Percentiles rank a stretch among this genome's conserved stretches.
These are phyloP conservation scores for Poeciliopsis presidionis DNA, from an alignment of 2,797 vertebrate genomes.

Conservation along the genomic window DNA sequence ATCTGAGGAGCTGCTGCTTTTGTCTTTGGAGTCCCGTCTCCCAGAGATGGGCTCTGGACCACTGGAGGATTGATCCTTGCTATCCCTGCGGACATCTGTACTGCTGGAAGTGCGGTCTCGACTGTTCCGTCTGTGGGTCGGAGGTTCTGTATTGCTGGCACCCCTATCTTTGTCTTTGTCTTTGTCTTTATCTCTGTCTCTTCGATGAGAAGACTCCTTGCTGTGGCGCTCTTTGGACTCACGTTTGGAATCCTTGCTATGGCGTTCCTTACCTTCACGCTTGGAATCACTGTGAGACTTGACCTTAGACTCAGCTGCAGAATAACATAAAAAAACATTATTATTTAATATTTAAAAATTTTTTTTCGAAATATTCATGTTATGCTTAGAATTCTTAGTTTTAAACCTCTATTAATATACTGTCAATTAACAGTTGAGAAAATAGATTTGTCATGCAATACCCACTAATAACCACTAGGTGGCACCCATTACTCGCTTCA, in stretches of 20 bases:
- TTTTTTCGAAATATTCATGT: neutral
- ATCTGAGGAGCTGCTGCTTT: conserved; percentile 61
- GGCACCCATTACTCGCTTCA: conserved; percentile 46
- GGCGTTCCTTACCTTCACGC: conserved; percentile 80
- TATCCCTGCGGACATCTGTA: conserved; percentile 70
- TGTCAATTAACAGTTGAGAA: neutral
- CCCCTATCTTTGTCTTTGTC: conserved; percentile 82
- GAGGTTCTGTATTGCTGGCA: conserved; percentile 81
- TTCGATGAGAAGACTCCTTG: conserved; percentile 79
- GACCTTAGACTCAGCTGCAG: conserved; percentile 82
- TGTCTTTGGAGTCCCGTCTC: conserved; percentile 73
- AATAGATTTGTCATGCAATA: conserved; percentile 41
- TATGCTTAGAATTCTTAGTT: neutral
- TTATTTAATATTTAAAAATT: neutral
- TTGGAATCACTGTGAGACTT: conserved; percentile 80
- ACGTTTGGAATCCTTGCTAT: conserved; percentile 81
- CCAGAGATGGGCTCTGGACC: conserved; percentile 84
- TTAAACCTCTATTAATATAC: neutral
- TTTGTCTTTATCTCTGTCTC: conserved; percentile 66
- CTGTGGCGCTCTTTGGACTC: conserved; percentile 80
- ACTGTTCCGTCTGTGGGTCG: conserved; percentile 75
- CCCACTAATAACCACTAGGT: conserved; percentile 59
- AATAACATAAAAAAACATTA: conserved; percentile 20
- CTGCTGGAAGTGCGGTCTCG: conserved; percentile 71
- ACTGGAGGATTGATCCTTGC: conserved; percentile 77